Base-by-base conservation (phyloP, 30 jellyfish, hydroid and myxozoan species). In the Chironex yamaguchii region DNA sequence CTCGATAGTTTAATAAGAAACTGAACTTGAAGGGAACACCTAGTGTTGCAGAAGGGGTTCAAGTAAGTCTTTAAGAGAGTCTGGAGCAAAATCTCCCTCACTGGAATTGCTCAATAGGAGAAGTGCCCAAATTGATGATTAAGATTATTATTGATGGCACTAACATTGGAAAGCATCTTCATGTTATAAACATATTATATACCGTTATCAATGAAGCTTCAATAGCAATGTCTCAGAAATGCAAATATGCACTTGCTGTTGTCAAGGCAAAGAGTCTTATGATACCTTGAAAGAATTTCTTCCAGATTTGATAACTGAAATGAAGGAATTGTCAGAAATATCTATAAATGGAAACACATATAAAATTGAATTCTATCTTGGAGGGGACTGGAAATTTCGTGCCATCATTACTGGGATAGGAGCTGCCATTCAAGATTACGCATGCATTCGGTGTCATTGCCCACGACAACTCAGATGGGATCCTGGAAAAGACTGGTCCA, bases 361-460 rank as follows among this genome's bases (percentile, higher is more conserved):
- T 76, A 25, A 76, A 14, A 49, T 76, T 49, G 82, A 1, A 1
- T 76, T 42, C 42, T 76, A 13, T 25, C 80, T 76, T 49, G 88
- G 83, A 6, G 88, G 88, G 22, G 90, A 79, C 3, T 79, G 90
- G 90, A 79, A 79, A 34, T 79, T 79, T 49, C 31, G 58, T 22
- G 90, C 90, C 3, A 14, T 22, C 1, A 82, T 62, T 31, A 12
- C 51, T 3, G 90, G 90, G 6, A 35, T 79, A 36, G 82, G 82
- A 36, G 68, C 85, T 12, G 83, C 89, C 6, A 58, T 34, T 12
- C 28, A 34, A 13, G 42, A 34, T 4, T 79, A n/a, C 33, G 70
- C 90, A 62, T 79, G 90, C 42, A 32, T 79, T 14, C 63, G 90
- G 90, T 79, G 90, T 31, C 25, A 53, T 23, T 79, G 90, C 74